Conservation (phyloP, 2,888 invertebrate species). For the Perithous albicinctus region DNA sequence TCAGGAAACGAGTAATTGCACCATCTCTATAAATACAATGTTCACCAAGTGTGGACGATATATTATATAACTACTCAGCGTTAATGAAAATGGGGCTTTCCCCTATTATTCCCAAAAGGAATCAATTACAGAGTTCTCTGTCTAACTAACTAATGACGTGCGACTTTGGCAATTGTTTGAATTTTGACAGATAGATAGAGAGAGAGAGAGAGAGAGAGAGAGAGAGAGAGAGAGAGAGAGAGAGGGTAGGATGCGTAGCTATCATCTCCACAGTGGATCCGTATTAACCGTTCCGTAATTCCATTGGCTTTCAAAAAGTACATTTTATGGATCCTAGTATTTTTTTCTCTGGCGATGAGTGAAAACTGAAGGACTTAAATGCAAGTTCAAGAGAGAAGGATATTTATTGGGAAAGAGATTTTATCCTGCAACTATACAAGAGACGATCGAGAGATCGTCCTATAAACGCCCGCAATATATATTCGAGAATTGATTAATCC, state of each 20-base stretch:
- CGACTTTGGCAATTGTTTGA: not conserved
- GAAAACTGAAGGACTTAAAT: not conserved
- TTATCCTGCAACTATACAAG: not conserved
- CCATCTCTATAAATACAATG: not conserved
- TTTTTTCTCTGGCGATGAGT: no score
- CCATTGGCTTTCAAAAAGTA: not conserved
- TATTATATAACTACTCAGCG: slow-evolving; percentile 1
- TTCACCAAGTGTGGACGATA: not conserved
- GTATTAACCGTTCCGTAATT: not conserved
- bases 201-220: no score
- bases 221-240: not conserved
- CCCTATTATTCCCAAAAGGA: slow-evolving; percentile 29
- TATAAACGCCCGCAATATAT: not conserved
- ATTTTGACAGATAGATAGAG: no score
- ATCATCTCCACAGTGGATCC: not conserved
- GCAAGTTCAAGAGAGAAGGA: not conserved
- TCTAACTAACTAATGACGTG: slow-evolving; percentile 16
- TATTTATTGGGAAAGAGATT: not conserved
- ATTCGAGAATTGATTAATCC: slow-evolving; percentile 72
- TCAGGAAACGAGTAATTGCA: slow-evolving; percentile 1
- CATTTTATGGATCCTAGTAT: no score
- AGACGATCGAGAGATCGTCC: not conserved
- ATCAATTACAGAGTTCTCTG: slow-evolving; percentile 7
- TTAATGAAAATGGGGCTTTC: slow-evolving; percentile 24
- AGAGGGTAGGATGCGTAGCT: not conserved